Evolutionary conservation across 1,140 invertebrate species (phyloP).

Genomic region (Aphelinus atriplicis): DNA sequence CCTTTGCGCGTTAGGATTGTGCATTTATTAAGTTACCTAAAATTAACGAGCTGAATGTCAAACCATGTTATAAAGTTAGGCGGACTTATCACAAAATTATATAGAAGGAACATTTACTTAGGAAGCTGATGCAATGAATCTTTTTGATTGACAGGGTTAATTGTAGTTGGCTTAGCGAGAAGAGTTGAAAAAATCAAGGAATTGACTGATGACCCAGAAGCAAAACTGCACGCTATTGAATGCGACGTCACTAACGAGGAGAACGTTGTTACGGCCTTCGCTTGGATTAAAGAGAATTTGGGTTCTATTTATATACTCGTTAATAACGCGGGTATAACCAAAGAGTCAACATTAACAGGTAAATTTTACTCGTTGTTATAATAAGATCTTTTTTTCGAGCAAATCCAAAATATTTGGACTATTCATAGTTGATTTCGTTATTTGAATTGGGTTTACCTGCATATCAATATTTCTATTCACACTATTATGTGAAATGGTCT

Average conservation of each 20-base stretch:
- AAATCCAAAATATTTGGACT: not conserved
- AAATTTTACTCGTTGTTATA: not conserved
- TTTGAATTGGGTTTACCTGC: no score
- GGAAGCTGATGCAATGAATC: no score
- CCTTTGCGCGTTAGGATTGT: no score
- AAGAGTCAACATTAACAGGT: constrained; percentile 51
- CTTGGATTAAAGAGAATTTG: constrained; percentile 68
- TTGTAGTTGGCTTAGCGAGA: constrained; percentile 70
- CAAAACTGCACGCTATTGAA: constrained; percentile 59
- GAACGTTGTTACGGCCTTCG: constrained; percentile 71
- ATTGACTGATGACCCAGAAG: constrained; percentile 42
- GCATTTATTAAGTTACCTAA: no score
- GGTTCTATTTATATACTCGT: constrained; percentile 74
- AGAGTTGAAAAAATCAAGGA: constrained; percentile 65
- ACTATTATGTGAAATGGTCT: no score
- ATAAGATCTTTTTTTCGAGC: not conserved
- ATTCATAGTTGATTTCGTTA: no score
- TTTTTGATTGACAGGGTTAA: constrained; percentile 60
- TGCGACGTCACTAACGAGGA: constrained; percentile 74
- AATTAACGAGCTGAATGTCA: no score
- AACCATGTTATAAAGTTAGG: no score
- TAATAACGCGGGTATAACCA: constrained; percentile 73
- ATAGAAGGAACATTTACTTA: no score
- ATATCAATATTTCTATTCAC: no score
- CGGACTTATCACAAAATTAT: no score